Base-by-base conservation (phyloP, 2,113 vertebrate genomes). In the Hydropotes inermis region DNA sequence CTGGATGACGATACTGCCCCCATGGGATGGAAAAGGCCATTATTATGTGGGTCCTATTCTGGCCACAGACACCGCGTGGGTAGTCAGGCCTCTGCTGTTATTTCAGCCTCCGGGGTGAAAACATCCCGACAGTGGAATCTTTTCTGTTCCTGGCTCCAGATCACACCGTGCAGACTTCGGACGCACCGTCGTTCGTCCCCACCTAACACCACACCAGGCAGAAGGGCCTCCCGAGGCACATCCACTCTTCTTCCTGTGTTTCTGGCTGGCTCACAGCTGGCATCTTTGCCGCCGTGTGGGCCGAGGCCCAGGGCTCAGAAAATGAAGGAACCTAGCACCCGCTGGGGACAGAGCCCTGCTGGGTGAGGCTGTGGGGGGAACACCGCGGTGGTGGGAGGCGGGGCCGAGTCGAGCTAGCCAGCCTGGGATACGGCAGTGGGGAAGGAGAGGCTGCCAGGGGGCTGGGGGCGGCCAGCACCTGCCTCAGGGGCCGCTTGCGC, bases 41-140 rank as follows among this genome's bases (percentile, higher is more conserved):
- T 92, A 96, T 98, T 97, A 98, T 95, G 96, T 96, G 95, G 97
- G 96, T 74, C 97, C 90, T 61, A 4, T 36, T 83, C 94, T 91
- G 95, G 90, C 95, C 96, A 95, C 92, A 98, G 95, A 95, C 93
- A 76, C 43, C 98, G 96, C 93, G 83, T 98, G 98, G 89, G 91
- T 10, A 96, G 97, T 76, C 93, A 87, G 95, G 95, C 54, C 95
- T 95, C 93, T 50, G 82, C 83, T 97, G 96, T 92, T 90, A 97
- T 97, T 96, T 96, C 97, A 94, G 97, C 96, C 97, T 91, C 89
- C 6, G 89, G 94, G 94, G 58, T 88, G 96, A 98, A 98, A 97
- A 98, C 97, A 97, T 91, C 92, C 47, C 17, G 97, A 97, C 98
- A 98, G 95, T 96, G 96, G 96, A 93, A 97, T 95, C 96, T 60